Conservation (phyloP, 2,113 vertebrate genomes). For the Taurulus bubalis region DNA sequence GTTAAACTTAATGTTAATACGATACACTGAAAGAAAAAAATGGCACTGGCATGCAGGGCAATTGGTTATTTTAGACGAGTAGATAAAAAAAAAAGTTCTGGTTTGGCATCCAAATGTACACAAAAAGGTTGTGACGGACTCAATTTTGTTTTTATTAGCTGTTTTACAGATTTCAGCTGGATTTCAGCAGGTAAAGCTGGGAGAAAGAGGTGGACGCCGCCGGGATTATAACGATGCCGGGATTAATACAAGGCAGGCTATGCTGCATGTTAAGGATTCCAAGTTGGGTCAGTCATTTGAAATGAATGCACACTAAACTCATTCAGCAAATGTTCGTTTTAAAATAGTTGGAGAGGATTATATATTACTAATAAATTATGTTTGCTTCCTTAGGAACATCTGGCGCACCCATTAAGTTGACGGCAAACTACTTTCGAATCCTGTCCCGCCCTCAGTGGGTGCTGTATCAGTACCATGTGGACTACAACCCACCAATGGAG, state of each 20-base stretch:
- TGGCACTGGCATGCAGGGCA: neutral
- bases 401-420: slow-evolving; percentile 83
- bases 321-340: neutral
- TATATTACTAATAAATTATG: neutral
- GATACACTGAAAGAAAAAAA: neutral
- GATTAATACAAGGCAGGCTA: slow-evolving; percentile 88
- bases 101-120: neutral
- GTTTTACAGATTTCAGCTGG: slow-evolving; percentile 88
- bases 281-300: slow-evolving; percentile 85
- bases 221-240: slow-evolving; percentile 90
- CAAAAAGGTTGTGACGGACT: neutral
- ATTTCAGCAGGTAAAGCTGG: slow-evolving; percentile 89
- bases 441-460: slow-evolving; percentile 91
- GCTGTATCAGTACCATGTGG: slow-evolving; percentile 93
- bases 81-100: neutral
- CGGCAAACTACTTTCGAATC: slow-evolving; percentile 89
- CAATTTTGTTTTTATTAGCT: slow-evolving; percentile 47
- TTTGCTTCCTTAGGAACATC: slow-evolving; percentile 83
- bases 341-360: neutral
- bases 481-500: slow-evolving; percentile 91
- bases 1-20: neutral
- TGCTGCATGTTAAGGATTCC: slow-evolving; percentile 91
- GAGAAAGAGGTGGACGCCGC: slow-evolving; percentile 89
- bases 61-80: neutral
- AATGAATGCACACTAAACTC: neutral